Base-by-base conservation (phyloP, 35 echinoderm and acorn worm species). In the Acanthaster planci region DNA sequence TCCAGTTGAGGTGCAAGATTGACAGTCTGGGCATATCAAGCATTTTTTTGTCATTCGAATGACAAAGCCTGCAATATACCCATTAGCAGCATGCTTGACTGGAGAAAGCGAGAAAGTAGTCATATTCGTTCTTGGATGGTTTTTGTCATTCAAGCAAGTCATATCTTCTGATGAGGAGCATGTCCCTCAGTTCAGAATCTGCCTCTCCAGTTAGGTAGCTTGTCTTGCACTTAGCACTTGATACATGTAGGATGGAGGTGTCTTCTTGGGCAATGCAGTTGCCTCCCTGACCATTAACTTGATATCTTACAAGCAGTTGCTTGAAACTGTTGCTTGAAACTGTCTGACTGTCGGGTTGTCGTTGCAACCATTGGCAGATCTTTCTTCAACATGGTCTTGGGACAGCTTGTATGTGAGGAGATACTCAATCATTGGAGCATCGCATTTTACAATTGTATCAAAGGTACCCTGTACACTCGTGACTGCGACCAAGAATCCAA, bases 371-470 rank as follows among this genome's bases (percentile, higher is more conserved):
- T 47, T 10, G 5, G 37, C 32, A 31, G 79, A 76, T 21, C 78
- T 23, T 5, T 87, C 78, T 35, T 93, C 86, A 4, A 93, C 15
- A 37, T 93, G 91, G 32, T 93, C 91, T 40, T 93, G 91, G 40
- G 6, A n/a, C 64, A 93, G 2, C 57, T 93, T 93, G 53, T 93
- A 93, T 14, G 85, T 93, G 0, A 93, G 55, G 3, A 93, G 80
- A 78, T 88, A 88, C 35, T 78, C 80, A 17, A 93, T 8, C 36
- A 14, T 53, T 32, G 85, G 78, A 60, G n/a, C 0, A 19, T 82
- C 68, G 38, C n/a, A n/a, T 35, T 1, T 6, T 1, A 93, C 80
- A 6, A 84, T 52, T 2, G 52, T 26, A 21, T 84, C 80, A 60
- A 51, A 93, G 7, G 88, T 29, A 2, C 26, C 36, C 29, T 79